Percentiles rank a stretch among this genome's conserved stretches.
These are phyloP conservation scores for Butorides virescens DNA, from an alignment of 2,113 vertebrate species.

Conservation along the genomic window DNA sequence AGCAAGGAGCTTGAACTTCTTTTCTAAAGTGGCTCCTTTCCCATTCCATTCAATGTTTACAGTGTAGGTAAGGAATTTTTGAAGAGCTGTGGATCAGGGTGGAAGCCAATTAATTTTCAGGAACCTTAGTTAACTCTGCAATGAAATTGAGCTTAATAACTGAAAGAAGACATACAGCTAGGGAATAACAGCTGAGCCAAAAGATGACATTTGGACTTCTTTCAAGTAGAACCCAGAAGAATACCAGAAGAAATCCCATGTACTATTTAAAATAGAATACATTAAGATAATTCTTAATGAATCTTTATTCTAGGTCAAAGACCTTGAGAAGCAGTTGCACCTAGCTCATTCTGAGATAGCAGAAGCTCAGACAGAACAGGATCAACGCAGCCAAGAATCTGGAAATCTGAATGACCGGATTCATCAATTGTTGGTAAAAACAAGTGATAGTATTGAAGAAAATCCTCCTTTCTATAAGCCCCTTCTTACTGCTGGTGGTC, in stretches of 20 bases:
- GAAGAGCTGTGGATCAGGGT: not conserved
- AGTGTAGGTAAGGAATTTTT: not conserved
- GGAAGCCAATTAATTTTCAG: not conserved
- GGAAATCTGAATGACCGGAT: slow-evolving; percentile 63
- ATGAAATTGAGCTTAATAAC: not conserved
- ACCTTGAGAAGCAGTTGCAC: slow-evolving; percentile 73
- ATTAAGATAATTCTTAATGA: not conserved
- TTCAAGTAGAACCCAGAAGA: not conserved
- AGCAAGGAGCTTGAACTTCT: not conserved
- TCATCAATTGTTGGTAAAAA: slow-evolving; percentile 73
- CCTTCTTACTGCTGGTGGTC: not conserved
- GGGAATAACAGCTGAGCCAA: not conserved
- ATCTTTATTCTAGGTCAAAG: slow-evolving; percentile 65
- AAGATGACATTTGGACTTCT: not conserved
- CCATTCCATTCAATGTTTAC: not conserved
- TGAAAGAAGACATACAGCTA: not conserved
- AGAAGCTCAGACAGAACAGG: slow-evolving; percentile 64
- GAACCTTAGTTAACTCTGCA: not conserved
- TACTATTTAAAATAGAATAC: not conserved
- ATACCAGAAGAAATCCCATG: not conserved
- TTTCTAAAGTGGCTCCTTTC: not conserved
- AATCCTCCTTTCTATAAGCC: not conserved
- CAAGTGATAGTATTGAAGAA: not conserved
- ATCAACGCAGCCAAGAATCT: slow-evolving; percentile 57
- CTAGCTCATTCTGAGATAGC: slow-evolving; percentile 56